Evolutionary conservation across 2,888 invertebrate species (phyloP).

Genomic region (Apodemia mormo): DNA sequence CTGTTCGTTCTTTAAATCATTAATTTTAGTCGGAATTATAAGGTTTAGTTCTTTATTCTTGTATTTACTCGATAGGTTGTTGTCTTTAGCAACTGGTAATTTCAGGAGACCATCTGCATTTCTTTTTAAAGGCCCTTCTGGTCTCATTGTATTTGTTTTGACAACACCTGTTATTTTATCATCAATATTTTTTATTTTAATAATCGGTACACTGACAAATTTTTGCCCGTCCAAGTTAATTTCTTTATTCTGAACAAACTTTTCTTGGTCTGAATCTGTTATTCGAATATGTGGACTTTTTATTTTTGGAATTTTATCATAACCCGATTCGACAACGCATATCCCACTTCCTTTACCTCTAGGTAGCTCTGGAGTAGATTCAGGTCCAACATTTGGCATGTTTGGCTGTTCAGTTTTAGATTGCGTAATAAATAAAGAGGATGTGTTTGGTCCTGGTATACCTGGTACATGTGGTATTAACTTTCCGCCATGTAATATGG

Average conservation of each 20-base stretch:
- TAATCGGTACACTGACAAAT: constrained; percentile 57
- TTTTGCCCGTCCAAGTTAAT: constrained; percentile 48
- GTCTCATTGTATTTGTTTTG: constrained; percentile 49
- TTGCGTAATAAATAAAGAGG: constrained; percentile 63
- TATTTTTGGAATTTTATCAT: constrained; percentile 53
- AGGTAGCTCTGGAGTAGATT: constrained; percentile 47
- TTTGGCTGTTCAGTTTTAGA: constrained; percentile 1
- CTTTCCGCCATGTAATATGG: constrained; percentile 86
- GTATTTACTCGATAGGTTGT: constrained; percentile 49
- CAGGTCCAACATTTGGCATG: constrained; percentile 44
- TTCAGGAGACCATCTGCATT: constrained; percentile 59
- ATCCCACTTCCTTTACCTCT: constrained; percentile 47
- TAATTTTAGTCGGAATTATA: constrained; percentile 45
- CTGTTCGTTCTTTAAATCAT: constrained; percentile 55
- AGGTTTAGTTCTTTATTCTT: constrained; percentile 52
- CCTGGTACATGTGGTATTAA: constrained; percentile 93
- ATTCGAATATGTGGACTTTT: constrained; percentile 47
- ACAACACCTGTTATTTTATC: constrained; percentile 53
- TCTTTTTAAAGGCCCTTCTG: constrained; percentile 61
- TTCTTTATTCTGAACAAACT: constrained; percentile 50
- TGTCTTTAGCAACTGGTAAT: constrained; percentile 62
- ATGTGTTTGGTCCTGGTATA: constrained; percentile 90
- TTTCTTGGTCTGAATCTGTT: constrained; percentile 52
- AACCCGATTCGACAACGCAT: constrained; percentile 47
- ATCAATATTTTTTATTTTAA: constrained; percentile 68